Conservation (phyloP, 2,113 vertebrate species). For the Saccopteryx bilineata region DNA sequence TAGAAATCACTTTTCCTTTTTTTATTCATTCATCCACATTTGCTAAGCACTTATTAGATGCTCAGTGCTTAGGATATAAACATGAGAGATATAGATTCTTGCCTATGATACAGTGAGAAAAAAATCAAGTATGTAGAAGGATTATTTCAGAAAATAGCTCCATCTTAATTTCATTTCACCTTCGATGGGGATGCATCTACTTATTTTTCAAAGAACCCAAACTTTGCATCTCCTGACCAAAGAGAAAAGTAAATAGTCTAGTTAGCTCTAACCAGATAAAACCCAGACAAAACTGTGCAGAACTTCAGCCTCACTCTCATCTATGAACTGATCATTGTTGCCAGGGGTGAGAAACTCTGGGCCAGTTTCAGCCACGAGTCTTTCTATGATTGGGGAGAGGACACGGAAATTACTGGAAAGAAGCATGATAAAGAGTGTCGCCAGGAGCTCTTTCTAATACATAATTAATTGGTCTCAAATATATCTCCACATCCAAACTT, state of each 20-base stretch:
- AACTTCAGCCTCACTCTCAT: background rate
- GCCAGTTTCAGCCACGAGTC: background rate
- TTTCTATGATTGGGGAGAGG: background rate
- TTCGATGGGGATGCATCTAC: background rate
- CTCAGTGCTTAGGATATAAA: background rate
- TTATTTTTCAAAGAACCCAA: background rate
- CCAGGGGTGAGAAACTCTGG: background rate
- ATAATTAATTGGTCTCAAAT: background rate
- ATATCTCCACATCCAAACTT: background rate
- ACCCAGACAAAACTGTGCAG: background rate
- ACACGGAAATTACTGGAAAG: background rate
- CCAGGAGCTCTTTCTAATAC: background rate
- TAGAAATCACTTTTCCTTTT: background rate
- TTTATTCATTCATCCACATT: background rate
- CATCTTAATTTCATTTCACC: background rate
- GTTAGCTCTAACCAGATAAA: background rate
- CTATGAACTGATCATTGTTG: background rate
- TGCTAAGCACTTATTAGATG: background rate
- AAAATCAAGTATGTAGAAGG: background rate
- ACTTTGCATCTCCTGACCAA: background rate
- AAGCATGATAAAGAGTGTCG: background rate
- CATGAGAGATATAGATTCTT: background rate
- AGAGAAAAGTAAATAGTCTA: slow-evolving; percentile 14
- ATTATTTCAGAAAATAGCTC: background rate
- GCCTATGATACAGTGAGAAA: background rate